Base-by-base conservation (phyloP, 2,888 invertebrate species). In the Drosophila hamatofila region DNA sequence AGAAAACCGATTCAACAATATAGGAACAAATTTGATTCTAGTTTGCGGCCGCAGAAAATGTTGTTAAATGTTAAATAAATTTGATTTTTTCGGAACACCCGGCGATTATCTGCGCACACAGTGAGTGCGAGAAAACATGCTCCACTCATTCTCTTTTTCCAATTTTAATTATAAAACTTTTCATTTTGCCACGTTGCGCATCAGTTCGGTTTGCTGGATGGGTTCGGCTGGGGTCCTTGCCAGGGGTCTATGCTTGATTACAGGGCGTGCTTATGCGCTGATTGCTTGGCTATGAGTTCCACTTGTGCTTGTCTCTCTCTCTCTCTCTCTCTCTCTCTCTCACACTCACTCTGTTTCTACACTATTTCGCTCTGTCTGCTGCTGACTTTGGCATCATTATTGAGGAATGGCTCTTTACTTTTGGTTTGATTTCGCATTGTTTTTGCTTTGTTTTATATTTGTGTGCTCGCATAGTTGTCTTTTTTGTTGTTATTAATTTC, bases 81-180 rank as follows among this genome's bases (percentile, higher is more conserved):
- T 42, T 33, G 18, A 30, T 60, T 73, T 66, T 42, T 39, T 35
- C 23, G 59, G 78, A 78, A 80, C 58, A 42, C 33, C 52, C 21
- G 16, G 16, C 55, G 66, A 66, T 81, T 63, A 65, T 61, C 49
- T 48, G 41, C 21, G 42, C 44, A 11, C 35, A 42, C 54, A 60
- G 44, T 46, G 58, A 48, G 44, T 65, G 63, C 44, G 52, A 63
- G 56, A 61, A 69, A 76, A 54, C 80, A 79, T 77, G 85, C 69
- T 61, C 62, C 42, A 64, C 64, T 62, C 69, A 54, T 73, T 84
- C 64, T 63, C 48, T 52, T 67, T 78, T 80, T 83, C 80, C 90
- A 92, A 91, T 91, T 91, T 91, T 91, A 91, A 91, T 91, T 91
- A 90, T 89, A 90, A 91, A 91, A 91, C 92, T 91, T 92, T 91